phyloP scores from a whole-genome alignment of 1,140 invertebrate genomes.

The Papilio aristodemus region DNA sequence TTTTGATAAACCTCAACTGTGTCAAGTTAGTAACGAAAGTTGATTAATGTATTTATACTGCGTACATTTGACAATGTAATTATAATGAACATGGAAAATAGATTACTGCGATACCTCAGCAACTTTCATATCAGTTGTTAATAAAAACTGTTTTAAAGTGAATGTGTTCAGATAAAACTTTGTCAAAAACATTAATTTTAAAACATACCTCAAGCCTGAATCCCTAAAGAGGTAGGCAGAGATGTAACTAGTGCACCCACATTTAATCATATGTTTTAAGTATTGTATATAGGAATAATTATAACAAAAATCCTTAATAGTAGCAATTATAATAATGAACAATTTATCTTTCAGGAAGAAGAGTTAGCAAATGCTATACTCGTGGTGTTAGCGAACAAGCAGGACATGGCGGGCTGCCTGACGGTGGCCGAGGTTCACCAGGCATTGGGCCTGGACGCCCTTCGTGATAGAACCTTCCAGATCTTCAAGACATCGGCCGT shows the following conservation, averaged over 20 bases:
- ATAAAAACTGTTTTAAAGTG: background rate
- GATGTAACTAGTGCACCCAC: too few relatives aligned
- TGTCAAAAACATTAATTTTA: background rate
- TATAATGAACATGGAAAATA: conserved; percentile 6
- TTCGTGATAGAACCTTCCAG: conserved; percentile 99
- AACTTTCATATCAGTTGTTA: background rate
- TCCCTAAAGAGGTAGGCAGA: too few relatives aligned
- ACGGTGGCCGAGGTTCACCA: conserved; percentile 98
- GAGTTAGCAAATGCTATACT: conserved; percentile 97
- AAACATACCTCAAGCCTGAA: too few relatives aligned
- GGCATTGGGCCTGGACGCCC: conserved; percentile 94
- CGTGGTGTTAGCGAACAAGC: conserved; percentile 99
- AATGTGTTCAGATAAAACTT: background rate
- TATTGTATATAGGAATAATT: too few relatives aligned
- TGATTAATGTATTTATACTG: background rate
- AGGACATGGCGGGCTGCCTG: conserved; percentile 98
- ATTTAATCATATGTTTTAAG: too few relatives aligned
- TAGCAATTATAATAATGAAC: background rate
- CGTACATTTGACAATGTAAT: background rate
- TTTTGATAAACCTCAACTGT: too few relatives aligned
- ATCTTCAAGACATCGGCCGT: conserved; percentile 99
- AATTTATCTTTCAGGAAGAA: conserved; percentile 88
- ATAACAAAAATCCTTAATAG: too few relatives aligned
- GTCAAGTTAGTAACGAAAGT: too few relatives aligned
- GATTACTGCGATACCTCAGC: background rate